Evolutionary conservation across 2,113 vertebrate species (phyloP).

Genomic region (Psophia crepitans): DNA sequence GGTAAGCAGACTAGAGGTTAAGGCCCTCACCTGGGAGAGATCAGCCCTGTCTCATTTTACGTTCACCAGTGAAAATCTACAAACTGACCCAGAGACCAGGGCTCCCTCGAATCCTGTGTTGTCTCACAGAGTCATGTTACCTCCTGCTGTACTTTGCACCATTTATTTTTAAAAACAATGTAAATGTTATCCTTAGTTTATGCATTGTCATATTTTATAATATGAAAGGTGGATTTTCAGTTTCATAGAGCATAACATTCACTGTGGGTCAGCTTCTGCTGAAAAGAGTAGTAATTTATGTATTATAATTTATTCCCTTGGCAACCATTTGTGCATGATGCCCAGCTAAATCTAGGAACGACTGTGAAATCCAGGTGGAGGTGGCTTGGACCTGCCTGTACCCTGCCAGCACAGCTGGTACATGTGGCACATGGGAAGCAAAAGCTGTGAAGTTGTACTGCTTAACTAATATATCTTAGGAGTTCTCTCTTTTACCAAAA

Average conservation of each 20-base stretch:
- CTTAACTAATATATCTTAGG: background rate
- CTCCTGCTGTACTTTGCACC: background rate
- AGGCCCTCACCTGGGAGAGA: background rate
- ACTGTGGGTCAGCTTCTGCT: background rate
- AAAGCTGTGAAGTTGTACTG: background rate
- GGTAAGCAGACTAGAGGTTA: background rate
- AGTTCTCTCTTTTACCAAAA: background rate
- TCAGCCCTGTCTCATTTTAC: background rate
- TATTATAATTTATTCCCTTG: background rate
- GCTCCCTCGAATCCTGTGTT: rapidly evolving
- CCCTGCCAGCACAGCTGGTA: rapidly evolving
- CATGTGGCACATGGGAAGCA: background rate
- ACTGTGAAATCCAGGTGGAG: background rate
- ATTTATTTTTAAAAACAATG: background rate
- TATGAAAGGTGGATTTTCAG: background rate
- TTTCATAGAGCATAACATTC: background rate
- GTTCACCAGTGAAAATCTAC: background rate
- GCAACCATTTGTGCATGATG: rapidly evolving
- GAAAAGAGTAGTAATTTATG: background rate
- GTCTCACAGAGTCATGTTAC: background rate
- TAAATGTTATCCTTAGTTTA: background rate
- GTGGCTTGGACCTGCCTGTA: background rate
- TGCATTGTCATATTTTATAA: background rate
- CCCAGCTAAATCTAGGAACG: background rate
- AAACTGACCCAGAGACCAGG: background rate